Evolutionary conservation across 2,888 invertebrate genomes (phyloP).

Genomic region (Ernsta delagoae): DNA sequence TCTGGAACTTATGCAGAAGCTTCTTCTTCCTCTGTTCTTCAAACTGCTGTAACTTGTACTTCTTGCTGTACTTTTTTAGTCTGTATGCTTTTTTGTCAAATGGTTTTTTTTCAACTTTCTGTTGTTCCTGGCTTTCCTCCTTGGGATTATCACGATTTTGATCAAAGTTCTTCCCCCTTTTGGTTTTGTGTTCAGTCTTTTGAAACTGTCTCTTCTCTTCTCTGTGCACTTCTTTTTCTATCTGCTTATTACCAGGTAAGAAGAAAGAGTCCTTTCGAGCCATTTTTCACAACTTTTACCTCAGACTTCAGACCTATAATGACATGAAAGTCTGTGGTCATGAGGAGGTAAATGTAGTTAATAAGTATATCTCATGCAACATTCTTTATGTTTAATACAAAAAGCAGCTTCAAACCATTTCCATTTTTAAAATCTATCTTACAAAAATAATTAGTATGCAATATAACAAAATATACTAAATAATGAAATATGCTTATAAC

Average conservation of each 20-base stretch:
- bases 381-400: not conserved
- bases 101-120: slow-evolving; percentile 74
- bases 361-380: slow-evolving; percentile 37
- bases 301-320: slow-evolving; percentile 78
- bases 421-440: too few relatives aligned
- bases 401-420: too few relatives aligned
- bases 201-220: slow-evolving; percentile 40
- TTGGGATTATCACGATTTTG: slow-evolving; percentile 51
- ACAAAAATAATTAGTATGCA: too few relatives aligned
- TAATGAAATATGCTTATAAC: too few relatives aligned
- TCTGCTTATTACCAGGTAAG: slow-evolving; percentile 57
- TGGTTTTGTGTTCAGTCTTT: slow-evolving; percentile 43
- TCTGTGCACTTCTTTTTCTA: slow-evolving; percentile 38
- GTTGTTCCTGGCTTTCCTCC: slow-evolving; percentile 33
- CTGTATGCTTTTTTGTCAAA: slow-evolving; percentile 89
- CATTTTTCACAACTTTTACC: slow-evolving; percentile 56
- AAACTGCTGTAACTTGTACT: slow-evolving; percentile 88
- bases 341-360: slow-evolving; percentile 51
- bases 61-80: slow-evolving; percentile 88
- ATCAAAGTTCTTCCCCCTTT: slow-evolving; percentile 62
- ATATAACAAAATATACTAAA: too few relatives aligned
- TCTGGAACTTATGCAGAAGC: slow-evolving; percentile 83
- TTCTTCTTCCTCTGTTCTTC: slow-evolving; percentile 86
- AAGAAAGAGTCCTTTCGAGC: slow-evolving; percentile 72
- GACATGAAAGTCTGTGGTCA: slow-evolving; percentile 81